Base-by-base conservation (phyloP, 2,797 vertebrate species). In the Garrulus glandarius region DNA sequence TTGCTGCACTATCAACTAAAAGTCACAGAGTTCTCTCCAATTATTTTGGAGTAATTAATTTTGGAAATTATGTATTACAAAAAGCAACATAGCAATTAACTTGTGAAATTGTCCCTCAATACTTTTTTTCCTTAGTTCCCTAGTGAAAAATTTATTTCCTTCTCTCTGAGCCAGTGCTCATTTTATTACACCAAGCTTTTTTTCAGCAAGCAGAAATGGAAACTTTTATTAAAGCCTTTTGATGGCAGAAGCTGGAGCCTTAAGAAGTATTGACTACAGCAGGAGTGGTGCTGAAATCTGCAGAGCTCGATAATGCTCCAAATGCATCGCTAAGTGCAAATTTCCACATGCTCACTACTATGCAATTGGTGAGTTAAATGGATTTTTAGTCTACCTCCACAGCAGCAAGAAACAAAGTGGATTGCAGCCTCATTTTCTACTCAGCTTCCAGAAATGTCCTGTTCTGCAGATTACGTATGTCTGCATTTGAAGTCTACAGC, bases 131-230 rank as follows among this genome's bases (percentile, higher is more conserved):
- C 36, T 61, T 82, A 18, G 12, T 41, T 77, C 44, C 75, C 57
- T 89, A 94, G 78, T 37, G 22, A 75, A 89, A 87, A 70, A 63
- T 44, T 44, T 87, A 77, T 89, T 81, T 95, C 39, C 22, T 91
- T 94, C 49, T 96, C 55, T 89, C 67, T 93, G 81, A 84, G 75
- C 67, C 55, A 94, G 57, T 64, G 32, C 30, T 78, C 29, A 50
- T 71, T 87, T 87, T 84, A 79, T 63, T 94, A 57, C 43, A 44
- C 41, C 29, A 71, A 67, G 82, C 14, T 81, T 91, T 93, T 89
- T 87, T 82, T 46, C 78, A 91, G 69, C 60, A 91, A 94, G 53
- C 53, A 76, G 68, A 92, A 92, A 95, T 64, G 63, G 55, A 68
- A 87, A 56, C 37, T 87, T 85, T 22, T 44, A 67, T 7, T 41